phyloP scores from a whole-genome alignment of 2,113 vertebrate genomes.

The Columba livia region DNA sequence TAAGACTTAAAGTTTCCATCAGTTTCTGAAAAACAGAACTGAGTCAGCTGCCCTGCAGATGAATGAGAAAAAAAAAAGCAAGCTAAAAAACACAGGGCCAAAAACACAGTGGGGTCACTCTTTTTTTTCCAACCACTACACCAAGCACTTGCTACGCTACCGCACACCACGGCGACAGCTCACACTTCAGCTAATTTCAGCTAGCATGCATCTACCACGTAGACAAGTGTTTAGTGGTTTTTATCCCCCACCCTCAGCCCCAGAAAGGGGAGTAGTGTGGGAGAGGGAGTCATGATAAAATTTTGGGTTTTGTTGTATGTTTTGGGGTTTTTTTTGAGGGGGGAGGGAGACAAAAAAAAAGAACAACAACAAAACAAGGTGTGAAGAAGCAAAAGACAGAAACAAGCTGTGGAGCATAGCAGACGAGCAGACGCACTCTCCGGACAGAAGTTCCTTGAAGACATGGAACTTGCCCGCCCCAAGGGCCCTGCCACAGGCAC shows the following conservation, averaged over 20 bases:
- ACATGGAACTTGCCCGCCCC: not conserved
- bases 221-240: not conserved
- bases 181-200: not conserved
- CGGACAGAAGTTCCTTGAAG: not conserved
- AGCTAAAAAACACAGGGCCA: not conserved
- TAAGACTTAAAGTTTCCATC: not conserved
- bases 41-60: not conserved
- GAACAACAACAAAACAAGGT: not conserved
- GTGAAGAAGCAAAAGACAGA: not conserved
- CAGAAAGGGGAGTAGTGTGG: not conserved
- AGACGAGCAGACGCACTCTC: not conserved
- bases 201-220: not conserved
- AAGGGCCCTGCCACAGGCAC: not conserved
- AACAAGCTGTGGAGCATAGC: rapidly evolving
- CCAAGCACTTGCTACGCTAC: not conserved
- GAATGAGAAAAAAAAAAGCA: not conserved
- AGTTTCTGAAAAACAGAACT: not conserved
- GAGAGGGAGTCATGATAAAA: not conserved
- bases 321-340: too few relatives aligned
- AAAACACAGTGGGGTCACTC: not conserved
- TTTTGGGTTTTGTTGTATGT: not conserved
- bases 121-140: not conserved
- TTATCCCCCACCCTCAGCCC: not conserved
- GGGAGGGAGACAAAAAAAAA: rapidly evolving
- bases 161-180: not conserved